A percentile compares a stretch with the other conserved stretches of the same genome.
Conservation (phyloP, 2,797 vertebrate genomes). For the Macropus fuliginosus region DNA sequence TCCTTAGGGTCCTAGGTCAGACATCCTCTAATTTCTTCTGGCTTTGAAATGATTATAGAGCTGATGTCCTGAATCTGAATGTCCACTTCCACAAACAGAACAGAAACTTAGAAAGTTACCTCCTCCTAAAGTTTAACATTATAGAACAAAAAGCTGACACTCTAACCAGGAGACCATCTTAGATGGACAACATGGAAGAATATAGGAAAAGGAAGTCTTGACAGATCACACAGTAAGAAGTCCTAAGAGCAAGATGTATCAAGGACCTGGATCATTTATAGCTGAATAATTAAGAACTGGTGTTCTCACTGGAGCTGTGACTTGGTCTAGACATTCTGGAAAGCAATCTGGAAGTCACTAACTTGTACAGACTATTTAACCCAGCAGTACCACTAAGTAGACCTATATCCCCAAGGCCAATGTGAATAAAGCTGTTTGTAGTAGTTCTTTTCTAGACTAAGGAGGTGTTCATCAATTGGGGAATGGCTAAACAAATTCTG, state of each 20-base stretch:
- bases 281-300: no score
- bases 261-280: neutral
- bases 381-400: no score
- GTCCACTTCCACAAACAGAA: neutral
- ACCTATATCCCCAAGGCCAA: neutral
- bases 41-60: neutral
- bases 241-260: neutral
- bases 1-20: neutral
- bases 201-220: neutral
- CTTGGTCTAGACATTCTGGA: no score
- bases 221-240: neutral
- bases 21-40: neutral
- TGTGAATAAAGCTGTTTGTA: neutral
- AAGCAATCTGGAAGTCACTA: no score
- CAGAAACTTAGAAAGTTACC: neutral
- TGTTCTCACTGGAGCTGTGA: no score
- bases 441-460: neutral
- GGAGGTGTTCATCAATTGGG: neutral
- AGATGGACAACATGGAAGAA: neutral
- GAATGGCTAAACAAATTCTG: no score
- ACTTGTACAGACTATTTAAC: no score
- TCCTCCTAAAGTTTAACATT: neutral
- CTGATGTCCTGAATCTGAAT: slow-evolving; percentile 3
- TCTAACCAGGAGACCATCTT: neutral
- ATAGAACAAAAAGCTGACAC: neutral